Evolutionary conservation across 1,140 invertebrate genomes (phyloP).

Genomic region (Drosophila funebris): DNA sequence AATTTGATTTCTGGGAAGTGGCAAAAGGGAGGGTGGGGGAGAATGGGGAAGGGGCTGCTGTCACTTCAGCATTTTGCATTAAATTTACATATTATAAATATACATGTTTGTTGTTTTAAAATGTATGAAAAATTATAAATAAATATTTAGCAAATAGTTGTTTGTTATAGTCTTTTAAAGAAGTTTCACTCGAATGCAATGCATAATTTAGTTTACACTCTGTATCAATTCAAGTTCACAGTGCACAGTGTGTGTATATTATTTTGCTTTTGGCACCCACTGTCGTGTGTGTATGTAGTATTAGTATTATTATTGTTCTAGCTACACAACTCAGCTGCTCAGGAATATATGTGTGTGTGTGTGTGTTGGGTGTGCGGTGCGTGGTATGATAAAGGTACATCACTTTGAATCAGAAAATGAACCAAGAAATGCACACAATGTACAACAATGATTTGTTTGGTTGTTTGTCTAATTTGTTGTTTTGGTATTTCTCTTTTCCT

Average conservation of each 20-base stretch:
- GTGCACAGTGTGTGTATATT: background rate
- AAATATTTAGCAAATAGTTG: slow-evolving; percentile 81
- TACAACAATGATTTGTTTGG: slow-evolving; percentile 43
- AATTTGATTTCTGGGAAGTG: slow-evolving; percentile 1
- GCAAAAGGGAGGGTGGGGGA: no score
- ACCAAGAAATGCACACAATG: slow-evolving; percentile 43
- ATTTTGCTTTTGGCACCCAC: slow-evolving; percentile 71
- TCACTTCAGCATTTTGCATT: slow-evolving; percentile 31
- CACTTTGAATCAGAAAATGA: slow-evolving; percentile 12
- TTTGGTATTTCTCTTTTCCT: slow-evolving; percentile 4
- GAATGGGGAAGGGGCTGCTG: no score
- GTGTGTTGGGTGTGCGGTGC: background rate
- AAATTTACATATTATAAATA: slow-evolving; percentile 57
- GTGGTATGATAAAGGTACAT: background rate
- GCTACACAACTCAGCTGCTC: slow-evolving; percentile 30
- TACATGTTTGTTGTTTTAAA: slow-evolving; percentile 47
- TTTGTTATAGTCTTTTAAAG: slow-evolving; percentile 72
- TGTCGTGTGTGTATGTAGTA: slow-evolving; percentile 26
- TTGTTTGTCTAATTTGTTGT: slow-evolving; percentile 31
- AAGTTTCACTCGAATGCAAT: slow-evolving; percentile 66
- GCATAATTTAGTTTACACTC: slow-evolving; percentile 42
- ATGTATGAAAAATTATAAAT: slow-evolving; percentile 75
- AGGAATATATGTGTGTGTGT: slow-evolving; percentile 10
- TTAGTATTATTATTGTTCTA: no score
- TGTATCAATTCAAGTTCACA: slow-evolving; percentile 44